Evolutionary conservation across 2,113 vertebrate genomes (phyloP), one percentile per base, ranked within the genome.

Genomic region (Hippocampus barbouri): DNA sequence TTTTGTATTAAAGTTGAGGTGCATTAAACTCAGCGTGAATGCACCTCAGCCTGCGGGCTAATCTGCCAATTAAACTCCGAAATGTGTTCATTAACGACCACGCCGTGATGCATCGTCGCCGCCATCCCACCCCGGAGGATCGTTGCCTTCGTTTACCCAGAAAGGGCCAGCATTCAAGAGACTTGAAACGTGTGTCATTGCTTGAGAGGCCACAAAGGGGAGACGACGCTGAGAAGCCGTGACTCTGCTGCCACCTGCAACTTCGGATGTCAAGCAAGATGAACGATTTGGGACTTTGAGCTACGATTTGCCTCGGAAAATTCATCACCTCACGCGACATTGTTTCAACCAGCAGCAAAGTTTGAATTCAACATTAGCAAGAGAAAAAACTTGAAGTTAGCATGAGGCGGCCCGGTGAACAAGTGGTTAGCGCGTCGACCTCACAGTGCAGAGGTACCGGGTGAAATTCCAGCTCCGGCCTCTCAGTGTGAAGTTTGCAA

Each of bases 21-120:
- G n/a, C n/a, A n/a, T n/a, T n/a, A n/a, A n/a, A 73, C 80, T 62
- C 85, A 86, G 85, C 80, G 15, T 82, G 85, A 74, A 72, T 83
- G 71, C 23, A 77, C 80, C 79, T 72, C 79, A 76, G 84, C 82
- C 85, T 65, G 70, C 82, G 82, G 78, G 73, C 76, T 85, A 85
- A 89, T 87, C 84, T 87, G 68, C 85, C 84, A 89, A 86, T 87
- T 87, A 86, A 27, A 76, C 76, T 74, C 69, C 82, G 81, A 86
- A 86, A 81, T 68, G 79, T 87, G 83, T 75, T 82, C 84, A 83
- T 89, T 86, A 85, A 82, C 81, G 84, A 73, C 69, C 68, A 76
- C 79, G 79, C 82, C 83, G 68, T 43, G 62, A 65, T 65, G 62
- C 38, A 65, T 65, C 11, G 56, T 12, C 11, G 15, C 11, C 56